Percentiles rank a stretch among this genome's conserved stretches.
Evolutionary conservation across 2,113 vertebrate species (phyloP).

Genomic region (Barbus barbus): DNA sequence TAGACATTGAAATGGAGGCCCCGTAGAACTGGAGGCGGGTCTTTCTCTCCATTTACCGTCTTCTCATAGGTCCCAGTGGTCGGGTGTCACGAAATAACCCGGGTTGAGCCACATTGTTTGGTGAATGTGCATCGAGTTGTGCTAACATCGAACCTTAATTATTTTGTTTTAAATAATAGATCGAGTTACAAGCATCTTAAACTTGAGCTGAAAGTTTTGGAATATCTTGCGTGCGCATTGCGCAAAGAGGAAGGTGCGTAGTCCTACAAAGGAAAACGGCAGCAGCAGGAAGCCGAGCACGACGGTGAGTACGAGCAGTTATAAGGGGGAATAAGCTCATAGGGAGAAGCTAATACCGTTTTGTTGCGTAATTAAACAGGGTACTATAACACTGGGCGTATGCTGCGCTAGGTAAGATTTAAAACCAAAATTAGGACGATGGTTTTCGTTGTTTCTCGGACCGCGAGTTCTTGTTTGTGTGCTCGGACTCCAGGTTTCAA

Average conservation of each 20-base stretch:
- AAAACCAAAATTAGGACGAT: neutral
- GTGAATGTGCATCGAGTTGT: constrained; percentile 54
- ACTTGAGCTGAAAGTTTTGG: neutral
- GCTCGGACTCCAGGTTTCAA: constrained; percentile 12
- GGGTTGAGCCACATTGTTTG: constrained; percentile 66
- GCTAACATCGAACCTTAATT: neutral
- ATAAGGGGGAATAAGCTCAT: neutral
- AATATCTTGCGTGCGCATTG: neutral
- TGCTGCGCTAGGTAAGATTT: neutral
- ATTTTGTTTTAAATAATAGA: neutral
- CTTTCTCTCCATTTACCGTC: neutral
- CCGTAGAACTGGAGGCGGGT: constrained; percentile 54
- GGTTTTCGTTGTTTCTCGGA: neutral
- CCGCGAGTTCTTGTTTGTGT: constrained; percentile 7
- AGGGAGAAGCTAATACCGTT: neutral
- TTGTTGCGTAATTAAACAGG: neutral
- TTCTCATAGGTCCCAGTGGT: constrained; percentile 50
- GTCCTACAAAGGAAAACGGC: constrained; percentile 22
- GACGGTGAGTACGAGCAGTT: constrained; percentile 42
- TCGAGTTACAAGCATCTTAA: neutral
- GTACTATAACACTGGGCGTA: neutral
- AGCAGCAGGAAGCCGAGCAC: constrained; percentile 24
- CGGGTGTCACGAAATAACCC: constrained; percentile 52
- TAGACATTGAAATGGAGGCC: constrained; percentile 56
- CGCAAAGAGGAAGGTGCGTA: neutral